Conservation (phyloP, 2,113 vertebrate genomes). For the Epinephelus moara region DNA sequence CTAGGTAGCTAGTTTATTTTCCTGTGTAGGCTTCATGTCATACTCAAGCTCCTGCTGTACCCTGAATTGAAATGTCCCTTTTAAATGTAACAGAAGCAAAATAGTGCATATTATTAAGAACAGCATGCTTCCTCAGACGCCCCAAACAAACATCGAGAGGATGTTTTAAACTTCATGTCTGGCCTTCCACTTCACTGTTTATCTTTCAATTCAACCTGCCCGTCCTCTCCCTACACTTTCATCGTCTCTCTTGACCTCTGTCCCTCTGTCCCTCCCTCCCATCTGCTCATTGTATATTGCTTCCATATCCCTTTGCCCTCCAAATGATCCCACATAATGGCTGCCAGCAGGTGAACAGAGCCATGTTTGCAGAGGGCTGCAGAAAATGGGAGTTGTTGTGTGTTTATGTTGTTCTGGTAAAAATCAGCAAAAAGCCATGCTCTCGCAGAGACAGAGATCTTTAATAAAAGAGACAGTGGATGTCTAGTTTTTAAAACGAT, state of each 20-base stretch:
- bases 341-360: slow-evolving; percentile 19
- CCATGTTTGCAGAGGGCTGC: background rate
- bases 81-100: background rate
- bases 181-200: background rate
- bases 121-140: background rate
- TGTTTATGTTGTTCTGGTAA: background rate
- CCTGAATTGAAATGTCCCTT: background rate
- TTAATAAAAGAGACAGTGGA: background rate
- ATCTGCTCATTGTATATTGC: slow-evolving; percentile 30
- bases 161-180: background rate
- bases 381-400: slow-evolving; percentile 5
- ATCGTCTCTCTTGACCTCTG: background rate
- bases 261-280: background rate
- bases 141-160: too few relatives aligned
- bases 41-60: background rate
- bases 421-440: background rate
- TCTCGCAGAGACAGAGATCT: background rate
- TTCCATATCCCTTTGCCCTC: slow-evolving; percentile 35
- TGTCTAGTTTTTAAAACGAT: background rate
- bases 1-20: background rate
- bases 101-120: background rate
- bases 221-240: background rate
- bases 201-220: background rate
- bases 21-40: background rate
- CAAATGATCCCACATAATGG: slow-evolving; percentile 21